Evolutionary conservation across 2,888 invertebrate species (phyloP).

Genomic region (Clitarchus hookeri): DNA sequence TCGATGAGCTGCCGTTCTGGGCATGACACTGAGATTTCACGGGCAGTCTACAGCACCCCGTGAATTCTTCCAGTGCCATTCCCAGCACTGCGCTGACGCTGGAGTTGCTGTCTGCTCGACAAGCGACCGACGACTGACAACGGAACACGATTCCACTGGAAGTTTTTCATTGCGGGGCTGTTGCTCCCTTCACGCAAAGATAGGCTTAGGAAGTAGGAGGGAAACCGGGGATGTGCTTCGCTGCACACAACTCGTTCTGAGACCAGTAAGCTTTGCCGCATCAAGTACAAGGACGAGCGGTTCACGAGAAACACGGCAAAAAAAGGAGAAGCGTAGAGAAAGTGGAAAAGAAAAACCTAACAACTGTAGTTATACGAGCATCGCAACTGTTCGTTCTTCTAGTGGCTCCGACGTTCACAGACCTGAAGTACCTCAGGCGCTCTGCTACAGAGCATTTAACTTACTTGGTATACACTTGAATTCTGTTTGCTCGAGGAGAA

Average conservation of each 20-base stretch:
- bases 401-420: background rate
- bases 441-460: background rate
- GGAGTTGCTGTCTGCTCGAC: constrained; percentile 18
- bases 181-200: constrained; percentile 30
- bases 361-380: constrained; percentile 4
- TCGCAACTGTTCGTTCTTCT: background rate
- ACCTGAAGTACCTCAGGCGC: background rate
- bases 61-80: constrained; percentile 89
- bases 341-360: constrained; percentile 23
- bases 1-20: constrained; percentile 29
- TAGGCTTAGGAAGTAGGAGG: constrained; percentile 27
- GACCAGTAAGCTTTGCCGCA: constrained; percentile 21
- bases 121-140: constrained; percentile 35
- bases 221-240: constrained; percentile 42
- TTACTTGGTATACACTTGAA: background rate
- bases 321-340: constrained; percentile 12
- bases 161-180: constrained; percentile 33
- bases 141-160: constrained; percentile 18
- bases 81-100: constrained; percentile 45
- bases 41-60: constrained; percentile 68
- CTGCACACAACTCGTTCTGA: constrained; percentile 33
- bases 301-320: constrained; percentile 22
- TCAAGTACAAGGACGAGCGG: constrained; percentile 22
- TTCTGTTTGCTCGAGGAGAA: too few species aligned
- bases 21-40: constrained; percentile 75